Evolutionary conservation across 2,113 vertebrate genomes (phyloP), one percentile per base, ranked within the genome.

Genomic region (Ceyx cyanopectus): DNA sequence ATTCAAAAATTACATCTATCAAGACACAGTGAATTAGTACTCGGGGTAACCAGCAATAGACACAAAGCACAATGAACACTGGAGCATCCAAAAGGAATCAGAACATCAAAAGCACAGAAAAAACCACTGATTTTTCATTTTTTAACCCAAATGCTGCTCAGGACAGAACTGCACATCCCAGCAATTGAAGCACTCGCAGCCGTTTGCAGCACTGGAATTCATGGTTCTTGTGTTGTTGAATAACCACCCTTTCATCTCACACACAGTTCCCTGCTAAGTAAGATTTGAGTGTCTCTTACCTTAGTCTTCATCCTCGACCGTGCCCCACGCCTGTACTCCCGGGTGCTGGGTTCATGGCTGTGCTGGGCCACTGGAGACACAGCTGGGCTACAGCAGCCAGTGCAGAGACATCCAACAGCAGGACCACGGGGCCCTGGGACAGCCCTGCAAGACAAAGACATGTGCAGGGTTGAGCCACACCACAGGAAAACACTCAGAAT

Each of bases 361-460:
- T 6, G 53, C 18, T 0, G 2, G 23, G 57, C 45, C 58, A 3
- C 32, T 9, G 12, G 12, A 54, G 62, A 20, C 9, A 18, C 10
- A 5, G 27, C 21, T n/a, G 23, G 3, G 10, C 29, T 1, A 37
- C 15, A 17, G 43, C 30, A 13, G 20, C 37, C 56, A 11, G 1
- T 0, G 2, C 24, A 12, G 34, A 27, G 19, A 13, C 43, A 34
- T 34, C 34, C 34, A 56, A 41, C 17, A 15, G 29, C 26, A 18
- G 56, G 20, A 26, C 17, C 12, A 13, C 0, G 0, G 48, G 45
- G 30, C 15, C 8, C 58, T 6, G 20, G 2, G 37, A 27, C 1
- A 37, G 18, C 8, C 41, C 92, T 91, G 72, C 34, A 78, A 67
- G 60, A n/a, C 1, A 29, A 46, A 40, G 1, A 24, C 37, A 54